Evolutionary conservation across 2,888 invertebrate species (phyloP), one percentile per base, ranked within the genome.

Genomic region (Spodoptera picta): DNA sequence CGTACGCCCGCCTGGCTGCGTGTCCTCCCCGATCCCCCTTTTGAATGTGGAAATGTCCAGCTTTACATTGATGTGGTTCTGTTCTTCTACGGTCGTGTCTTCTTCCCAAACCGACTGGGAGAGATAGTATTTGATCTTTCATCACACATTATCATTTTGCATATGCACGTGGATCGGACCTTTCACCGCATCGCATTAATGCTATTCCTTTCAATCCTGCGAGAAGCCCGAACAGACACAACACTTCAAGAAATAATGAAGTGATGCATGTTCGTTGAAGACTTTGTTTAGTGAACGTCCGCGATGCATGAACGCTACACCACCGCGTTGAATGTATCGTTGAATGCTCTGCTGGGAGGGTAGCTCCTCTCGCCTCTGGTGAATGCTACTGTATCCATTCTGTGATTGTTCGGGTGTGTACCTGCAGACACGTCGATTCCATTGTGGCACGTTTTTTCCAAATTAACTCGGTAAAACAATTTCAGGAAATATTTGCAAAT

Each of bases 81-180:
- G 77, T 87, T 90, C 87, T 90, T 90, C 88, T 85, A 85, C 86
- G 87, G 87, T 87, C 80, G 87, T 79, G 85, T 89, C 86, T 88
- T 89, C 88, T 87, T 86, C 90, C 90, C 92, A 87, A 81, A 85
- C 83, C 68, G 88, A 92, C 93, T 87, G 91, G 90, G 91, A 87
- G 86, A 88, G 87, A 90, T 90, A 86, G 79, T 84, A 83, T 87
- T 82, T 84, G 85, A 88, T 90, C 79, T 83, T 82, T 90, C 88
- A 87, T 89, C 88, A 87, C 88, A 87, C 85, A 85, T 70, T 57
- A 73, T 86, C 86, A 90, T 87, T 84, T 88, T 87, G 71, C 68
- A 90, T 88, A 79, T 93, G 93, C 93, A 94, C 93, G 92, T 67
- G 69, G 69, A 92, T 90, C 85, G 88, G 86, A 85, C 79, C 79